Evolutionary conservation across 2,113 vertebrate genomes (phyloP), one percentile per base, ranked within the genome.

Genomic region (Trogon surrucura): DNA sequence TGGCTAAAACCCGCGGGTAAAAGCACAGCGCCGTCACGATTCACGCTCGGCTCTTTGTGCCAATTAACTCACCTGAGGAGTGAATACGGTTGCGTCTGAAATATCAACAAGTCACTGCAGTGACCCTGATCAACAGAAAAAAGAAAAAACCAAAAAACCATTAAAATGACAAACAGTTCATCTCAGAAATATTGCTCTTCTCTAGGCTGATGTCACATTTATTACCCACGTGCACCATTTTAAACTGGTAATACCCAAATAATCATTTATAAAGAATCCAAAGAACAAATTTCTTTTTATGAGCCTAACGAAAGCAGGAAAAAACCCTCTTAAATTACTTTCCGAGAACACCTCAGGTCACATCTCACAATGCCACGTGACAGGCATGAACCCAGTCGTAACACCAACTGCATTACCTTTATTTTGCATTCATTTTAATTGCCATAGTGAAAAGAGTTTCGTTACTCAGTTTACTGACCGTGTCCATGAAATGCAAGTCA

Each of bases 71-170:
- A 99, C 99, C 99, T 98, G 95, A 98, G 98, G 15, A 99, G 98
- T 22, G 99, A 98, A 51, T 99, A 98, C 16, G 99, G 99, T 44
- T 99, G 98, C 34, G 97, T 99, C 96, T 99, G 99, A 97, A 99
- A 99, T 94, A 99, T 98, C 73, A 99, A 91, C 80, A 99, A 98
- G 90, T 99, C 99, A 95, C 99, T 99, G 98, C 99, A 99, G 96
- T 98, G 98, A 88, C 98, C 98, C 98, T 98, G 94, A 64, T 20
- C 11, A 65, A 79, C 16, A 65, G 51, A 2, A 56, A 56, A 44
- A 47, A 45, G 3, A 71, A 61, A 45, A 48, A n/a, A n/a, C 38
- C 41, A 36, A 74, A 13, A 10, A 61, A 17, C 21, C 6, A 47
- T 92, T 17, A 77, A 6, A 50, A 56, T 38, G 23, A 60, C 11